Evolutionary conservation across 1,140 invertebrate genomes (phyloP), one percentile per base, ranked within the genome.

Genomic region (Danaus melanippus): DNA sequence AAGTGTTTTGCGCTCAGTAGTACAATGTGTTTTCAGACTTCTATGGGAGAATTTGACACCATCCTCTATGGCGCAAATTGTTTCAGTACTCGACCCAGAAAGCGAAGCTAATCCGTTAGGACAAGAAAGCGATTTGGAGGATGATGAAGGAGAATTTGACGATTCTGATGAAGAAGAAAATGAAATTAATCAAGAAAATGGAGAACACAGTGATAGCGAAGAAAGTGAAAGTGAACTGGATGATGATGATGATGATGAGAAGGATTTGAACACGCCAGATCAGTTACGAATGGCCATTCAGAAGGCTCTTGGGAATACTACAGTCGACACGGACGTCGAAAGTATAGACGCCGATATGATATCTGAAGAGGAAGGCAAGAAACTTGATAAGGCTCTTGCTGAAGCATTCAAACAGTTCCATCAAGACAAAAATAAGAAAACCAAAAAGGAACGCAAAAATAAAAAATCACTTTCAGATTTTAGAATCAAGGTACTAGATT

Each of bases 301-400:
- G 62, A 88, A 92, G 76, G 92, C 90, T 9, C 69, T 93, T 9
- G 91, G 90, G 1, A 90, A 89, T 9, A 81, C 84, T 42, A 87
- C 85, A 1, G 66, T 76, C 9, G 86, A 90, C 64, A 88, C 89
- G 39, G 92, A 93, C 50, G 87, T 89, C 17, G 92, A 93, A 74
- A 93, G 92, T 57, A 85, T 94, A 8, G 92, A 95, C 63, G 89
- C 94, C 11, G 93, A 95, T 69, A 88, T 94, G 61, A 91, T 95
- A 44, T 89, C 88, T 56, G 93, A 95, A 66, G 91, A 90, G 60
- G 92, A 94, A 75, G 93, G 93, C 6, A 90, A 91, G 61, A 90
- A 90, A 60, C 78, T 95, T 4, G 90, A 95, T 68, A 83, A 90
- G 64, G 92, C 92, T 1, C 74, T 95, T 17, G 91, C 91, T 1